Base-by-base conservation (phyloP, 2,888 invertebrate genomes). In the Ditula angustiorana region DNA sequence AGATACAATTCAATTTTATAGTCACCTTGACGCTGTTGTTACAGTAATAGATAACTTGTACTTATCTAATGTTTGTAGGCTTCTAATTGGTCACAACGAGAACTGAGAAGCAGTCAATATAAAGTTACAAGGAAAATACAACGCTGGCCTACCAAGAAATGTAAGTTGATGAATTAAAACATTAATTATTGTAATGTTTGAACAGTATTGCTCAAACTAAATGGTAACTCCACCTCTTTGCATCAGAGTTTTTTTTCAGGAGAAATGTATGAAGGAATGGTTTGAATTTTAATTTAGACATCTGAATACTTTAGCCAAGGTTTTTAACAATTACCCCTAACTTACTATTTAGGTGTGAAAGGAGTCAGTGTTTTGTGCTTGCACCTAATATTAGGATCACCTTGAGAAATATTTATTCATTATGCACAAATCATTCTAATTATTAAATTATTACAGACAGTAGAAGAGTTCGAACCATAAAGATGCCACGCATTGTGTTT, bases 91-190 rank as follows among this genome's bases (percentile, higher is more conserved):
- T 83, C 90, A 28, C 89, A 86, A 46, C 77, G 93, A 16, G 92
- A 92, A 74, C 76, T 93, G 57, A 81, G 93, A 60, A 93, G 93
- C 76, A 86, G 88, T 72, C 92, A 91, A 69, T 92, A 88, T 72
- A 91, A 92, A 76, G 93, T 93, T n/a, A 85, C 90, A 46, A 87
- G 93, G 69, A 92, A 90, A 71, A 90, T 91, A 77, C 90, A 90
- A 73, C 88, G 77, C 72, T 93, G 93, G 93, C 92, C 93, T 11
- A 79, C 85, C 60, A 91, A 59, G 46, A 64, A 86, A 84, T 91
- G 93, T 93, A 76, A 85, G 90, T 85, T 60, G 19, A 41, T n/a
- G 44, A 37, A 2, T 11, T 5, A 52, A 26, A 26, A 35, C 16
- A 11, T 35, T 7, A 33, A 53, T 23, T n/a, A n/a, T n/a, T n/a